These are phyloP conservation scores for Kryptolebias marmoratus DNA, from an alignment of 2,113 vertebrate genomes.

Conservation along the genomic window DNA sequence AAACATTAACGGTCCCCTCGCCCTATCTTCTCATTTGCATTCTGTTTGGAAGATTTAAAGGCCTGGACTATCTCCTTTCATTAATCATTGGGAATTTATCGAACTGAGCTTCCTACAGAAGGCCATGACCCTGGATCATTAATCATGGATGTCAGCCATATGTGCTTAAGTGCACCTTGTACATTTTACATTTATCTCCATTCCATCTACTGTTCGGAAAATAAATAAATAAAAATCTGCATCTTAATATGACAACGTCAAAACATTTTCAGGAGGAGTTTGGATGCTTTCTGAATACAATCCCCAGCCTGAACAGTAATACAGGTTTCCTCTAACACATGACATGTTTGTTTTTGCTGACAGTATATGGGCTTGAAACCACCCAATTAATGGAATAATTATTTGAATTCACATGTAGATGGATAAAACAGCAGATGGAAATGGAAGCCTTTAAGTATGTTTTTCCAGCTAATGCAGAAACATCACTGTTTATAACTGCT, in stretches of 20 bases:
- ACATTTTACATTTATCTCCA: neutral
- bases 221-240: neutral
- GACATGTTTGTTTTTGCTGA: conserved; percentile 40
- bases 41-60: neutral
- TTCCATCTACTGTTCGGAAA: neutral
- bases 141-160: conserved; percentile 17
- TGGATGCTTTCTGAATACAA: neutral
- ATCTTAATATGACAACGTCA: neutral
- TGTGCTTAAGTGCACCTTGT: conserved; percentile 2
- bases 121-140: conserved; percentile 1
- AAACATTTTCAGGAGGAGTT: neutral
- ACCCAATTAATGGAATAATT: conserved; percentile 16
- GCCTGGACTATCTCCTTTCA: conserved; percentile 12
- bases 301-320: neutral
- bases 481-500: too few relatives aligned
- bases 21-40: conserved; percentile 6
- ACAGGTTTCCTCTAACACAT: neutral
- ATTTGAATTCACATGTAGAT: too few relatives aligned
- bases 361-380: conserved; percentile 14
- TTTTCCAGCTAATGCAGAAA: too few relatives aligned
- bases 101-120: conserved; percentile 8
- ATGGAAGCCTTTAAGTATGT: too few relatives aligned
- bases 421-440: too few relatives aligned
- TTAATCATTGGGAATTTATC: conserved; percentile 15
- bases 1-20: conserved; percentile 47